Evolutionary conservation across 2,797 vertebrate species (phyloP).

Genomic region (Hirundo rustica): DNA sequence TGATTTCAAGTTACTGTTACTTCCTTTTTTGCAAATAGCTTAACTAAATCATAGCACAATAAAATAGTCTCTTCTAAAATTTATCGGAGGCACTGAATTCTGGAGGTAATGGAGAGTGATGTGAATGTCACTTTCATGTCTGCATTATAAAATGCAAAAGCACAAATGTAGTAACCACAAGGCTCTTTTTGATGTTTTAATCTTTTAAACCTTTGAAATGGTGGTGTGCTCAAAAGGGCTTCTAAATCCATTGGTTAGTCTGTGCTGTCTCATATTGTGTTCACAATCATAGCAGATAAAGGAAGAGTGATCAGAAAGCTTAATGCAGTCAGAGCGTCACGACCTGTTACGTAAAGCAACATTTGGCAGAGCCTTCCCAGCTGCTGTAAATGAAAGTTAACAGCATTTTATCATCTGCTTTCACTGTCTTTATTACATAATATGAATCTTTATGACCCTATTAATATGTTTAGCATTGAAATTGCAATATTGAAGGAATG

Average conservation of each 20-base stretch:
- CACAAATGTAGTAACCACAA: conserved; percentile 23
- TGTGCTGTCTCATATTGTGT: conserved; percentile 20
- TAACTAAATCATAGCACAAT: not conserved
- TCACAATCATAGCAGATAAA: conserved; percentile 62
- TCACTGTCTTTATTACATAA: conserved; percentile 71
- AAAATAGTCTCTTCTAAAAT: not conserved
- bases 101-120: not conserved
- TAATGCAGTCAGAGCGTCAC: conserved; percentile 62
- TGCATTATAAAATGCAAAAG: conserved; percentile 34
- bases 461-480: conserved; percentile 72
- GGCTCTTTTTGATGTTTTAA: conserved; percentile 47
- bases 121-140: conserved; percentile 19
- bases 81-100: not conserved
- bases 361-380: conserved; percentile 69
- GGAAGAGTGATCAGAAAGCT: conserved; percentile 67
- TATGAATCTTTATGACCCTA: conserved; percentile 72
- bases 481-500: conserved; percentile 61
- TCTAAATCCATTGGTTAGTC: conserved; percentile 52
- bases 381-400: conserved; percentile 74
- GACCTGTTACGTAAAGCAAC: conserved; percentile 70
- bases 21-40: not conserved
- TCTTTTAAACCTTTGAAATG: conserved; percentile 57
- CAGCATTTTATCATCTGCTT: conserved; percentile 67
- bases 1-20: not conserved
- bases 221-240: conserved; percentile 33